Percentiles rank a stretch among this genome's conserved stretches.
Evolutionary conservation across 2,797 vertebrate species (phyloP).

Genomic region (Leuciscus waleckii): DNA sequence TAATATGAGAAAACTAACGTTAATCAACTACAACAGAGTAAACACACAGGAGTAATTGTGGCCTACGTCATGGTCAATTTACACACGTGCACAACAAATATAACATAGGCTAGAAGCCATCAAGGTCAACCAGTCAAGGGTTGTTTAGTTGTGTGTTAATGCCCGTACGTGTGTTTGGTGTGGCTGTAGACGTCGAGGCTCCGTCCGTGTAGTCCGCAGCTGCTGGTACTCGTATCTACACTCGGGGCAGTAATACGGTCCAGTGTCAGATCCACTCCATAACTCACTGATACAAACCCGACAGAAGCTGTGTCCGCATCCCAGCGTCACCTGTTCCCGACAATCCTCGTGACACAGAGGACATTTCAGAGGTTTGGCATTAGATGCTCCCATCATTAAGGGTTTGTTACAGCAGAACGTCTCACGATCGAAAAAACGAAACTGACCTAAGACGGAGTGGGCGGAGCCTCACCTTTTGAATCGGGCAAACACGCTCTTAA

Average conservation of each 20-base stretch:
- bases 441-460: conserved; percentile 18
- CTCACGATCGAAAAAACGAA: conserved; percentile 14
- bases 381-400: conserved; percentile 70
- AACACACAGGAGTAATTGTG: neutral
- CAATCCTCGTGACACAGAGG: conserved; percentile 69
- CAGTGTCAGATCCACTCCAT: conserved; percentile 71
- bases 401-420: neutral
- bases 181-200: conserved; percentile 11
- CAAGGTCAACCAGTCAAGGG: neutral
- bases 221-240: conserved; percentile 73
- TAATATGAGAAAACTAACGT: too few species aligned
- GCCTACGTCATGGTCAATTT: neutral
- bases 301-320: conserved; percentile 78
- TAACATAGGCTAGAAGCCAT: neutral
- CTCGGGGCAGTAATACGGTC: conserved; percentile 78
- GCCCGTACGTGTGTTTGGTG: conserved; percentile 58
- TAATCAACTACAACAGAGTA: neutral
- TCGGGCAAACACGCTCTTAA: conserved; percentile 35
- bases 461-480: conserved; percentile 69
- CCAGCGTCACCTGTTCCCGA: conserved; percentile 66
- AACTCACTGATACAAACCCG: conserved; percentile 76
- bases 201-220: conserved; percentile 63
- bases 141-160: neutral
- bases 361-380: conserved; percentile 66
- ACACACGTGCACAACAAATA: neutral